Conservation (phyloP, 2,888 invertebrate genomes). For the Deladenus siricidicola region DNA sequence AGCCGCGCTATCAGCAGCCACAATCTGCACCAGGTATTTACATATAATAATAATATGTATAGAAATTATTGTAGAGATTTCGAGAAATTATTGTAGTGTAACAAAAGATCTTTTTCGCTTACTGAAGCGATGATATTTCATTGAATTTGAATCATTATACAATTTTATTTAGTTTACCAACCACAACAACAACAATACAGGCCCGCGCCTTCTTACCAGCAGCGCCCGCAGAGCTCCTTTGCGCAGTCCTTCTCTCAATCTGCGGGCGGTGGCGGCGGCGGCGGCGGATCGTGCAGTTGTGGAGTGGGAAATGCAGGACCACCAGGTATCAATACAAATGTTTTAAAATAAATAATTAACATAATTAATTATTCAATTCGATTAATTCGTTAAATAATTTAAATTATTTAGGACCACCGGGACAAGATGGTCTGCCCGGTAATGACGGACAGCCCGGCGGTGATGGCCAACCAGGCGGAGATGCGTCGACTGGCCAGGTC, state of each 20-base stretch:
- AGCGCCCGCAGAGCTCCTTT: neutral
- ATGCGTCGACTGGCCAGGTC: neutral
- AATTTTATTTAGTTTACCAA: constrained; percentile 1
- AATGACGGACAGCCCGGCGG: constrained; percentile 4
- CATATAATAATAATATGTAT: neutral
- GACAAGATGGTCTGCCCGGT: constrained; percentile 5
- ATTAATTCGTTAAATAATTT: too few relatives aligned
- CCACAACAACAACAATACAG: constrained; percentile 1
- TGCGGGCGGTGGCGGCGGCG: neutral
- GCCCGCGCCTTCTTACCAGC: neutral
- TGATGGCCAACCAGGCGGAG: constrained; percentile 1
- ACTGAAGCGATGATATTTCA: too few relatives aligned
- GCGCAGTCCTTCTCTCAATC: neutral
- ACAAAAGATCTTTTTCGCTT: too few relatives aligned
- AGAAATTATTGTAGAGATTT: neutral
- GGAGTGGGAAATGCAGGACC: neutral
- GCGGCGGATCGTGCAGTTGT: neutral
- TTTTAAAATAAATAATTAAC: too few relatives aligned
- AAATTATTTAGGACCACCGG: constrained; percentile 11
- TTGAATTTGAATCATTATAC: too few relatives aligned
- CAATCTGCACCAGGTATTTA: neutral
- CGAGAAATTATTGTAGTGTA: neutral
- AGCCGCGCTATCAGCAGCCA: constrained; percentile 5
- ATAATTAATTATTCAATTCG: too few relatives aligned
- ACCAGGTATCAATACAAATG: too few relatives aligned